Conservation (phyloP, 2,113 vertebrate genomes). For the Elephas maximus region DNA sequence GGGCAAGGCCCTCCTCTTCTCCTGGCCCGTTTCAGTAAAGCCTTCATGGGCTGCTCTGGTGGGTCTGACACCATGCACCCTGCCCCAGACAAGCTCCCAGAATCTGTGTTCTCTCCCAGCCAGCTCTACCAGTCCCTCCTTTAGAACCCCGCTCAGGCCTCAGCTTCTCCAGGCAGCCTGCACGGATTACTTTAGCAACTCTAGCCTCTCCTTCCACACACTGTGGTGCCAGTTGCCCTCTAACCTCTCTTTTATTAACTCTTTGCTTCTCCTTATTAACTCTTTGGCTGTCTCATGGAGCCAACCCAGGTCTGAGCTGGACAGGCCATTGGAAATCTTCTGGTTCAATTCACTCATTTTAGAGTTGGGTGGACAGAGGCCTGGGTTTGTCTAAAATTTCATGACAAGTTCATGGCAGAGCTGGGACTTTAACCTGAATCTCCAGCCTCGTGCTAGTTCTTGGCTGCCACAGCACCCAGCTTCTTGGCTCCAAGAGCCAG, state of each 20-base stretch:
- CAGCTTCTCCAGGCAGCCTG: not conserved
- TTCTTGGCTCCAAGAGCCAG: not conserved
- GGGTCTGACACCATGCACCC: not conserved
- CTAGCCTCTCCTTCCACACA: not conserved
- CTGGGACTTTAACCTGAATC: not conserved
- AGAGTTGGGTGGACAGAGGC: not conserved
- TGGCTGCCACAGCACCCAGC: not conserved
- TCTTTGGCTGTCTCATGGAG: not conserved
- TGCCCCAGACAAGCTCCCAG: not conserved
- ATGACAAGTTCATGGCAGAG: not conserved
- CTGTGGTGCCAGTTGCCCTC: not conserved
- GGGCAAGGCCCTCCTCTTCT: not conserved
- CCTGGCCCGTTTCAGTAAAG: not conserved
- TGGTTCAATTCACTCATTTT: not conserved
- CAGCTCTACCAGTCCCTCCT: rapidly evolving
- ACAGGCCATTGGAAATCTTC: not conserved
- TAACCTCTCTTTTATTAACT: not conserved
- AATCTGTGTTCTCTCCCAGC: not conserved
- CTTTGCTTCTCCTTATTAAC: not conserved
- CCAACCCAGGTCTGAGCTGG: not conserved
- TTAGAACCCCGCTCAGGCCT: not conserved
- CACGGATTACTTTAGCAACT: rapidly evolving
- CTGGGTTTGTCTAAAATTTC: not conserved
- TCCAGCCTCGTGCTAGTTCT: not conserved
- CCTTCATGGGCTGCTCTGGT: not conserved